Evolutionary conservation across 2,113 vertebrate genomes (phyloP).

Genomic region (Sylvicapra grimmia): DNA sequence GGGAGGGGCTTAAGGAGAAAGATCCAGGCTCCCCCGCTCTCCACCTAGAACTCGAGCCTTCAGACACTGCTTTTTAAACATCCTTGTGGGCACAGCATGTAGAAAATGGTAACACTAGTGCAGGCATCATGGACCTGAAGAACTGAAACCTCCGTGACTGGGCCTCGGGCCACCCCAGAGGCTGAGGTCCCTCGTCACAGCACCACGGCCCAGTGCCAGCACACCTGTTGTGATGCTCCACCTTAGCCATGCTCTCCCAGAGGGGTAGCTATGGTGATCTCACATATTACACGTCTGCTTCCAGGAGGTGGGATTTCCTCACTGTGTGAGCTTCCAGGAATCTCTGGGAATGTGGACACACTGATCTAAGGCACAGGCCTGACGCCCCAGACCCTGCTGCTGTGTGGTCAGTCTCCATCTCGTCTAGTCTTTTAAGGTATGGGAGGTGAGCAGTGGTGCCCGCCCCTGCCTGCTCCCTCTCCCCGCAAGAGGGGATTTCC

Average conservation of each 20-base stretch:
- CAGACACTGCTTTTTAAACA: background rate
- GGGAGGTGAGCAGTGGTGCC: background rate
- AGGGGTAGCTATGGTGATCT: background rate
- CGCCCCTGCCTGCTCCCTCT: fast-evolving
- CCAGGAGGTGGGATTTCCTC: background rate
- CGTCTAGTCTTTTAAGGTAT: background rate
- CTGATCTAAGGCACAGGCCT: background rate
- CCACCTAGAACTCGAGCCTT: background rate
- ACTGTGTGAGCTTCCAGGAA: background rate
- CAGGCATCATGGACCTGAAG: background rate
- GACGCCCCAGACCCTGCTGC: background rate
- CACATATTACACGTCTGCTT: background rate
- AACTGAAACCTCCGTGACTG: background rate
- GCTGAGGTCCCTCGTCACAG: background rate
- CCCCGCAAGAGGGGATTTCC: background rate
- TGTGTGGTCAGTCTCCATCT: background rate
- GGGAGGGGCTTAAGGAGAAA: background rate
- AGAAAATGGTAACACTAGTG: background rate
- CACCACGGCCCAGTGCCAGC: background rate
- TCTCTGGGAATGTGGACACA: background rate
- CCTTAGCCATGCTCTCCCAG: background rate
- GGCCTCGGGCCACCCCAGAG: background rate
- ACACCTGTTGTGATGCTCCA: background rate
- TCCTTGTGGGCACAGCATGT: background rate
- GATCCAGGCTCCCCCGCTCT: background rate